These are phyloP conservation scores for Pteropus rufus DNA, from an alignment of 2,797 vertebrate genomes.

Conservation along the genomic window DNA sequence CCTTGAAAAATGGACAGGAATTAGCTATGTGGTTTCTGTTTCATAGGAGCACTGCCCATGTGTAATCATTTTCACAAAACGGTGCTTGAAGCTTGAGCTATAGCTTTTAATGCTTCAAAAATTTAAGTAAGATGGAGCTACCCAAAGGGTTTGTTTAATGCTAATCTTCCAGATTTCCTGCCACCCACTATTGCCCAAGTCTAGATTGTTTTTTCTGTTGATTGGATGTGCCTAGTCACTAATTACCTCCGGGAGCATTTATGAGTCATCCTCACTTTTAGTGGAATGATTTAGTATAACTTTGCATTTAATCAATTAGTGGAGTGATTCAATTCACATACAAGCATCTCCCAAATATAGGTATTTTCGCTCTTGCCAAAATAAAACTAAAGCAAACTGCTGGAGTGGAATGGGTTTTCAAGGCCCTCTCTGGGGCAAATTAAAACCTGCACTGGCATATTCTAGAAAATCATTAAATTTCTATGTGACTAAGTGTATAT, in stretches of 20 bases:
- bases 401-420: not conserved
- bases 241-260: constrained; percentile 72
- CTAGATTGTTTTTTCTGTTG: constrained; percentile 74
- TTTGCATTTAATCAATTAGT: constrained; percentile 74
- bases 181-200: constrained; percentile 67
- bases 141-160: constrained; percentile 64
- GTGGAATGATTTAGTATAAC: constrained; percentile 68
- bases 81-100: not conserved
- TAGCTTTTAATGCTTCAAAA: constrained; percentile 35
- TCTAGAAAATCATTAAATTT: constrained; percentile 29
- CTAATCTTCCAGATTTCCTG: constrained; percentile 51
- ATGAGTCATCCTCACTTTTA: constrained; percentile 61
- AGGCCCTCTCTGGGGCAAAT: constrained; percentile 41
- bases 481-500: constrained; percentile 31
- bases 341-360: constrained; percentile 37
- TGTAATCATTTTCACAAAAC: not conserved
- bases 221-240: constrained; percentile 61
- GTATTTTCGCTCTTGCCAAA: constrained; percentile 56
- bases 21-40: not conserved
- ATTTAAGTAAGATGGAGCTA: constrained; percentile 42
- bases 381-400: not conserved
- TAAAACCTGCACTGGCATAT: constrained; percentile 37
- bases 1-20: not conserved
- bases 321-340: constrained; percentile 56
- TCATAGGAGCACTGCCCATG: not conserved